These are phyloP conservation scores for Oscheius sp. DNA, from an alignment of 2,888 invertebrate genomes.

Conservation along the genomic window DNA sequence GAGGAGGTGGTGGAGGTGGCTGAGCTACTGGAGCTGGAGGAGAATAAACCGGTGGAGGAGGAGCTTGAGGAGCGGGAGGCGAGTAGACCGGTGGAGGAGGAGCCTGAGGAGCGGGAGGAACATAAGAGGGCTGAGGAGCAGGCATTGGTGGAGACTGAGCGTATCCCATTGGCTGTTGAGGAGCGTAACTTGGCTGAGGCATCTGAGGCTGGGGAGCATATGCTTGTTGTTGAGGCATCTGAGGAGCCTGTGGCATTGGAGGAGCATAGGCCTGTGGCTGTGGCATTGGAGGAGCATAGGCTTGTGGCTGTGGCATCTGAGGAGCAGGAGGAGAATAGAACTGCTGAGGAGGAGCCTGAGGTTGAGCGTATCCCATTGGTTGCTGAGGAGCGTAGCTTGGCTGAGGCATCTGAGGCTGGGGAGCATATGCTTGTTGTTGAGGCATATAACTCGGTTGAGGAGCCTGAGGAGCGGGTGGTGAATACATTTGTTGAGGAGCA, in stretches of 20 bases:
- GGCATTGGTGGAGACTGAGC: background rate
- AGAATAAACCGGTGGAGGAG: background rate
- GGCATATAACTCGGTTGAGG: no score
- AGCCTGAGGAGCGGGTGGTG: no score
- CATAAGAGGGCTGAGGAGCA: background rate
- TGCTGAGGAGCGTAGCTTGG: background rate
- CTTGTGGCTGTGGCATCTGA: background rate
- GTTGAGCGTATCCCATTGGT: background rate
- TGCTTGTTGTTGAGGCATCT: background rate
- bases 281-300: background rate
- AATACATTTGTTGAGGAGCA: background rate
- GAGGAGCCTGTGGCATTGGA: no score
- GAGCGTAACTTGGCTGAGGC: background rate
- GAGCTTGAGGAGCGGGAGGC: background rate
- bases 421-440: background rate
- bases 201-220: background rate
- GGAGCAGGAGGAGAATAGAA: slow-evolving; percentile 8
- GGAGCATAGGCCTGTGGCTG: background rate
- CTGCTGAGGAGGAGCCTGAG: background rate
- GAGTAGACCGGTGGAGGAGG: background rate
- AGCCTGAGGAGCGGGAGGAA: background rate
- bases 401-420: background rate
- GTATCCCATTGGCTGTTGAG: background rate
- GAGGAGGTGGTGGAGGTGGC: background rate
- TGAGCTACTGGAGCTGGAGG: background rate